Conservation (phyloP, 2,113 vertebrate genomes). For the Carassius gibelio region DNA sequence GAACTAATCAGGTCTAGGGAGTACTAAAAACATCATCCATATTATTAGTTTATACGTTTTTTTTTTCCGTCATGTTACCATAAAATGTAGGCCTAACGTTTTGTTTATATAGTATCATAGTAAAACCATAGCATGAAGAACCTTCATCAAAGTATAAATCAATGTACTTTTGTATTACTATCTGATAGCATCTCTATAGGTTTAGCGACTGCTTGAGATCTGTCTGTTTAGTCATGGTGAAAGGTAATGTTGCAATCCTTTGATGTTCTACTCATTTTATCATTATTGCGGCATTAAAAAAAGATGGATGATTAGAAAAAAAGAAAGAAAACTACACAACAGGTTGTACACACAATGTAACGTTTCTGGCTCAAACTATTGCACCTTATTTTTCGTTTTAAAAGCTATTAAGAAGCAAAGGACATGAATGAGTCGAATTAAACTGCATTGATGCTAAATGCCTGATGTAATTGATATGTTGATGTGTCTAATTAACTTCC, state of each 20-base stretch:
- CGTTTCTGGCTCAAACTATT: no score
- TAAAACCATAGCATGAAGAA: background rate
- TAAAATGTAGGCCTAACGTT: background rate
- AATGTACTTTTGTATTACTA: background rate
- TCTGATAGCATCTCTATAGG: background rate
- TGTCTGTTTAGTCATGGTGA: background rate
- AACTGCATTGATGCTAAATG: conserved; percentile 31
- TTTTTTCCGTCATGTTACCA: background rate
- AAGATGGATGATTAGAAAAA: no score
- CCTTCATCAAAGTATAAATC: no score
- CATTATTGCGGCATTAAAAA: no score
- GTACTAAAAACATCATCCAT: background rate
- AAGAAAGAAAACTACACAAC: no score
- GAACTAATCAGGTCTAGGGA: background rate
- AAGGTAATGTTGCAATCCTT: no score
- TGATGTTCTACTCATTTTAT: no score
- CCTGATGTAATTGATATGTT: conserved; percentile 38
- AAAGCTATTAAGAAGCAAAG: background rate
- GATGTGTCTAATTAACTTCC: conserved; percentile 44
- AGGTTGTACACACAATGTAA: no score
- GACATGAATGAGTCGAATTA: background rate
- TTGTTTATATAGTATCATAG: background rate
- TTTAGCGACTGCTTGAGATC: background rate
- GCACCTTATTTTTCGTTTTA: background rate
- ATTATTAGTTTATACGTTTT: background rate